Percentiles rank a stretch among this genome's conserved stretches.
Evolutionary conservation across 2,113 vertebrate species (phyloP).

Genomic region (Otolemur garnettii): DNA sequence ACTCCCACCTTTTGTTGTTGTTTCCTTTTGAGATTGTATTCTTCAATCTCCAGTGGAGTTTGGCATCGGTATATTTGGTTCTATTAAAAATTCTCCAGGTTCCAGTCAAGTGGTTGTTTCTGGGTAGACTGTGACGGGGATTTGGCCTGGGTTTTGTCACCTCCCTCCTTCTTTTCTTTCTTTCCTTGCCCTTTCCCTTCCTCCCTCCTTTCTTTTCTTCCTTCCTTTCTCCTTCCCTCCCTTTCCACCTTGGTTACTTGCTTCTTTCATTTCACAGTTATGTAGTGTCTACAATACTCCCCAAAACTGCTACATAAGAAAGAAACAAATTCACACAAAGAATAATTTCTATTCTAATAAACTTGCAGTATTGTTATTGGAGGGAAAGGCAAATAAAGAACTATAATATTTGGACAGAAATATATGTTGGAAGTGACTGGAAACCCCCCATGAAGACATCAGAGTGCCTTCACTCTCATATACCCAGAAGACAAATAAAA

Average conservation of each 20-base stretch:
- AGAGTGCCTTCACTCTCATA: background rate
- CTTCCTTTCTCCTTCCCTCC: background rate
- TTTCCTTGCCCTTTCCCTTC: background rate
- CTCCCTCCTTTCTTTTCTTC: background rate
- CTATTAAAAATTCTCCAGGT: background rate
- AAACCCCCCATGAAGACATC: background rate
- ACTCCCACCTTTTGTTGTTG: background rate
- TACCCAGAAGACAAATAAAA: background rate
- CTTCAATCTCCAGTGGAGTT: background rate
- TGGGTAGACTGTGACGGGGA: background rate
- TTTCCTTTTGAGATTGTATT: background rate
- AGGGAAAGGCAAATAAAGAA: background rate
- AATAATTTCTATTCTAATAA: background rate
- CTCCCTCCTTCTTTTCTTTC: background rate
- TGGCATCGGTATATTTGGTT: background rate
- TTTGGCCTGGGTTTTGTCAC: background rate
- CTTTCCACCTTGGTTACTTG: background rate
- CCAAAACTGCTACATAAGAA: background rate
- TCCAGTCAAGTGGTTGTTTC: background rate
- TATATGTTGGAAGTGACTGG: background rate
- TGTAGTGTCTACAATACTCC: background rate
- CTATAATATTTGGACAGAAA: constrained; percentile 16
- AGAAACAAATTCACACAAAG: constrained; percentile 10
- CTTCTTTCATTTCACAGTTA: background rate
- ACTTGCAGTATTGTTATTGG: background rate